These are phyloP conservation scores for Ophioninae sp. DNA, from an alignment of 2,888 invertebrate genomes.

Conservation along the genomic window DNA sequence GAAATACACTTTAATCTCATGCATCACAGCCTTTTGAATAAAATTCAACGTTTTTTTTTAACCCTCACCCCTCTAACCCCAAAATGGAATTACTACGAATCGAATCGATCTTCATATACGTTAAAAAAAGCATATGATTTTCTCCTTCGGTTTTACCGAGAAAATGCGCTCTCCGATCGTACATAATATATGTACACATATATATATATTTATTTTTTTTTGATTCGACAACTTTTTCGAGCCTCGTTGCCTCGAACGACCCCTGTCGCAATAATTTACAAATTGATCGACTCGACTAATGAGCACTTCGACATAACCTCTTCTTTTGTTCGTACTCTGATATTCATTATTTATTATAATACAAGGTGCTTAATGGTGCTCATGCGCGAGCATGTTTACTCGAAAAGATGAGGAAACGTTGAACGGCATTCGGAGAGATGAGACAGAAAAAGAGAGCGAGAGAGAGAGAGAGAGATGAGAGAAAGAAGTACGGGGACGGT, in stretches of 20 bases:
- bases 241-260: neutral
- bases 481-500: slow-evolving; percentile 66
- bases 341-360: slow-evolving; percentile 19
- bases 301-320: slow-evolving; percentile 5
- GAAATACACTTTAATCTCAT: slow-evolving; percentile 57
- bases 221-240: slow-evolving; percentile 8
- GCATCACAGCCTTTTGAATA: slow-evolving; percentile 62
- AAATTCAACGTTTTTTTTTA: slow-evolving; percentile 15
- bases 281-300: slow-evolving; percentile 5
- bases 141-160: slow-evolving; percentile 27
- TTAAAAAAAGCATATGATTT: slow-evolving; percentile 23
- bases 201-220: neutral
- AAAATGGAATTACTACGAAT: slow-evolving; percentile 32
- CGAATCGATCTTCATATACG: slow-evolving; percentile 30
- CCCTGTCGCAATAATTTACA: slow-evolving; percentile 4
- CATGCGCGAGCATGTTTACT: slow-evolving; percentile 26
- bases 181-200: neutral
- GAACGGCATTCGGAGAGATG: slow-evolving; percentile 29
- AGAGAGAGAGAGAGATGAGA: slow-evolving; percentile 4
- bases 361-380: slow-evolving; percentile 23
- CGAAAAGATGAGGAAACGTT: slow-evolving; percentile 29
- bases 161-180: slow-evolving; percentile 34
- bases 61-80: neutral
- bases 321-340: slow-evolving; percentile 4
- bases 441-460: slow-evolving; percentile 14